phyloP scores from a whole-genome alignment of 30 jellyfish, hydroid and myxozoan species.

The Calvadosia cruxmelitensis region DNA sequence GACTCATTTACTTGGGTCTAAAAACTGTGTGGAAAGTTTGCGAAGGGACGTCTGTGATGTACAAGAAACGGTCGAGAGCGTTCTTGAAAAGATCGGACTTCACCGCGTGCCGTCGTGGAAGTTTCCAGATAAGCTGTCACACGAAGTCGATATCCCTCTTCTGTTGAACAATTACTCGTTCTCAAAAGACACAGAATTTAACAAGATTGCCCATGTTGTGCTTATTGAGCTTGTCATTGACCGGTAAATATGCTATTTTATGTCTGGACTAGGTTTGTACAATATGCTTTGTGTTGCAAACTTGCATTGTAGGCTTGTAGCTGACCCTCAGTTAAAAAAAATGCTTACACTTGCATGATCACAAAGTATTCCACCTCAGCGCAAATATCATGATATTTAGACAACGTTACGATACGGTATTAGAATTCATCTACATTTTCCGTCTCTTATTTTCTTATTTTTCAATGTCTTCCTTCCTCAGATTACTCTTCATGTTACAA shows the following conservation, averaged over 20 bases:
- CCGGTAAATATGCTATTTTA: constrained; percentile 26
- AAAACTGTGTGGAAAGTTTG: constrained; percentile 66
- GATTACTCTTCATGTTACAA: constrained; percentile 58
- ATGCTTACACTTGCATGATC: too few species aligned
- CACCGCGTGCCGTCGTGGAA: constrained; percentile 62
- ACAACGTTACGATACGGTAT: too few species aligned
- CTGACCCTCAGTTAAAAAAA: too few species aligned
- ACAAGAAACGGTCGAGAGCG: constrained; percentile 43
- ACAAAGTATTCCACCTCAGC: too few species aligned
- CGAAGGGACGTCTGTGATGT: constrained; percentile 53
- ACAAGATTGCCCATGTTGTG: constrained; percentile 65
- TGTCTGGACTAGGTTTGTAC: too few species aligned
- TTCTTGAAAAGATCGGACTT: constrained; percentile 21
- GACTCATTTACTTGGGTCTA: constrained; percentile 85
- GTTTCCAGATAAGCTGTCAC: constrained; percentile 59
- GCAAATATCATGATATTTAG: too few species aligned
- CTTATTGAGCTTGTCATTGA: constrained; percentile 75
- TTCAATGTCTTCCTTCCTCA: constrained; percentile 3
- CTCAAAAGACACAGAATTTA: constrained; percentile 63
- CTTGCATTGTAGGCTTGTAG: too few species aligned
- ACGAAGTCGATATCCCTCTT: constrained; percentile 49
- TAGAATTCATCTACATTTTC: too few species aligned
- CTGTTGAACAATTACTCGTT: constrained; percentile 32
- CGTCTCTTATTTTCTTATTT: too few species aligned
- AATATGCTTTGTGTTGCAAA: too few species aligned